Evolutionary conservation across 2,797 vertebrate genomes (phyloP).

Genomic region (Danio albolineatus): DNA sequence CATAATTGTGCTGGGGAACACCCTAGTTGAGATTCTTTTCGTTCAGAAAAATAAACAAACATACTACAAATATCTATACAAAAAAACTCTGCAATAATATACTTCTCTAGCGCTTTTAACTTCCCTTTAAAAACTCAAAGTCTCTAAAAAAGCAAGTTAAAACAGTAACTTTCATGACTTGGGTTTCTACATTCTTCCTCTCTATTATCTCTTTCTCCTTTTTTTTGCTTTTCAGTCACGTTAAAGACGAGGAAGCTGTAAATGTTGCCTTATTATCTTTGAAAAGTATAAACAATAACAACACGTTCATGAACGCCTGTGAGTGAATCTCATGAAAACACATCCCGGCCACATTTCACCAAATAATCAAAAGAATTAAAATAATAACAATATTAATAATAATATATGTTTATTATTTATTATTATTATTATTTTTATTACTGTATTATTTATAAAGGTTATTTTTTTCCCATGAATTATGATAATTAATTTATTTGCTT

Average conservation of each 20-base stretch:
- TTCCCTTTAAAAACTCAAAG: constrained; percentile 61
- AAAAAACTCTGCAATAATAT: constrained; percentile 54
- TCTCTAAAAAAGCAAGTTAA: constrained; percentile 63
- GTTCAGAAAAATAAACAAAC: constrained; percentile 36
- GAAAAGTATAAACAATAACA: not conserved
- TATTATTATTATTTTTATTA: no score
- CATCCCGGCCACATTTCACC: not conserved
- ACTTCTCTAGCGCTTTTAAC: constrained; percentile 56
- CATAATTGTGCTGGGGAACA: constrained; percentile 56
- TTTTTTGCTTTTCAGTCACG: constrained; percentile 15
- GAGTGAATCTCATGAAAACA: constrained; percentile 18
- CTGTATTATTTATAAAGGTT: no score
- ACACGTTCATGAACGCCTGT: not conserved
- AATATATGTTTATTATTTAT: no score
- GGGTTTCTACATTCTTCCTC: constrained; percentile 32
- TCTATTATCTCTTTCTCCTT: constrained; percentile 17
- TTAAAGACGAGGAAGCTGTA: not conserved
- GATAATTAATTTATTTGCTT: no score
- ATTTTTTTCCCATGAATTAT: no score
- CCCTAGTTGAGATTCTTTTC: constrained; percentile 51
- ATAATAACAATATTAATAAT: not conserved
- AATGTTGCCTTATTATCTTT: not conserved
- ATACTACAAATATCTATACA: constrained; percentile 50
- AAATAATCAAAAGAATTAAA: not conserved
- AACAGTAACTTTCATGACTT: constrained; percentile 41